phyloP scores from a whole-genome alignment of 2,888 invertebrate species.

The Dendrolimus pini region DNA sequence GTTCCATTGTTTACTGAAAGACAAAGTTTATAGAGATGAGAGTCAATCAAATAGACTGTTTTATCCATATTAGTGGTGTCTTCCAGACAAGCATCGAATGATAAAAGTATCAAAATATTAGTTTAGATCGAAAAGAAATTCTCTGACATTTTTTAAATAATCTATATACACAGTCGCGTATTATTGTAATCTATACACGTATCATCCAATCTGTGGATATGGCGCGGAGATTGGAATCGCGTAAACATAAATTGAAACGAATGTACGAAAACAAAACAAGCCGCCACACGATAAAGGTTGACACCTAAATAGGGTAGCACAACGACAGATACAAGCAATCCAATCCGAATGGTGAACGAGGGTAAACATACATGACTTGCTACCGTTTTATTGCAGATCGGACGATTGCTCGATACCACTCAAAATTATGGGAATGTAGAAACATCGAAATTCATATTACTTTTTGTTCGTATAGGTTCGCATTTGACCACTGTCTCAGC shows the following conservation, averaged over 20 bases:
- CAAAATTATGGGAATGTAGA: background rate
- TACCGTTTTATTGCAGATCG: background rate
- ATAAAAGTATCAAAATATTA: no score
- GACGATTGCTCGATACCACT: background rate
- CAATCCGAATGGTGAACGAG: background rate
- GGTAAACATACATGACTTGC: background rate
- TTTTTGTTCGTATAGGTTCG: background rate
- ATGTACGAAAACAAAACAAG: conserved; percentile 21
- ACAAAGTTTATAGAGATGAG: no score
- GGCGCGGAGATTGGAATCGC: conserved; percentile 22
- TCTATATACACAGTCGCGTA: background rate
- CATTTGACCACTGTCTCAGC: background rate
- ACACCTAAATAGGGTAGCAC: conserved; percentile 16
- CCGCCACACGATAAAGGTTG: conserved; percentile 15
- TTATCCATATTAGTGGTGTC: no score
- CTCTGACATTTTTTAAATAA: no score
- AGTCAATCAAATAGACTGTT: no score
- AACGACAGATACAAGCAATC: conserved; percentile 1
- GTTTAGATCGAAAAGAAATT: no score
- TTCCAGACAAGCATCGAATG: no score
- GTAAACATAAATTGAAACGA: conserved; percentile 30
- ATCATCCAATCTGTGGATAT: conserved; percentile 24
- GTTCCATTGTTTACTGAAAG: no score
- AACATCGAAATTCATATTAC: background rate
- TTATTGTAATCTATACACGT: conserved; percentile 14